Conservation (phyloP, 2,113 vertebrate genomes). For the Tylochromis polylepis region DNA sequence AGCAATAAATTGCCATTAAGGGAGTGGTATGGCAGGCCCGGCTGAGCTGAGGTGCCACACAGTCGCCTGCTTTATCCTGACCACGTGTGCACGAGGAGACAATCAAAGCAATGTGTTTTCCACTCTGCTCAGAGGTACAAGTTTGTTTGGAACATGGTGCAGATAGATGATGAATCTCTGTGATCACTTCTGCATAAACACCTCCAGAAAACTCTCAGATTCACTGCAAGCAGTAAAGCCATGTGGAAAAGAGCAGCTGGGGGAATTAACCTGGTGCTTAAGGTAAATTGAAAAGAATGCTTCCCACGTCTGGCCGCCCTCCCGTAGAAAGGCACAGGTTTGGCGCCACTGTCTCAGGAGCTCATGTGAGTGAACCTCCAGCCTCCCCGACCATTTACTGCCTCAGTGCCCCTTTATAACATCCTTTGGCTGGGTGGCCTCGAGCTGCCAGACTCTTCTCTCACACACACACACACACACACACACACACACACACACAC, state of each 20-base stretch:
- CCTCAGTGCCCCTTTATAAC: constrained; percentile 55
- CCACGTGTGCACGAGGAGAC: constrained; percentile 17
- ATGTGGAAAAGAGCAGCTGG: constrained; percentile 53
- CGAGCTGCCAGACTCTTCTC: neutral
- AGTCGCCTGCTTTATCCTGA: constrained; percentile 54
- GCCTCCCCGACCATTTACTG: constrained; percentile 54
- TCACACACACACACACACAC: neutral
- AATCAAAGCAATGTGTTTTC: neutral
- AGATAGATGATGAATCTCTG: neutral
- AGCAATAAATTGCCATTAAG: constrained; percentile 74
- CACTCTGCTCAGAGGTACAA: neutral
- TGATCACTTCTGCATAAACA: neutral
- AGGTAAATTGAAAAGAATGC: constrained; percentile 38
- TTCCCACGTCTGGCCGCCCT: neutral
- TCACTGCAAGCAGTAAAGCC: constrained; percentile 28
- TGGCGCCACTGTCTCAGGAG: constrained; percentile 3
- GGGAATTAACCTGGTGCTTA: constrained; percentile 39
- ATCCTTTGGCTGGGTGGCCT: neutral
- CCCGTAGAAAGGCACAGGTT: constrained; percentile 18
- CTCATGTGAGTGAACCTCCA: constrained; percentile 29
- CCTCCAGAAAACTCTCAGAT: constrained; percentile 16
- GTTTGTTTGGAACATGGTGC: neutral
- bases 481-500: neutral
- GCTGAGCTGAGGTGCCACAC: constrained; percentile 60
- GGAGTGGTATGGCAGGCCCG: constrained; percentile 29